A percentile compares a stretch with the other conserved stretches of the same genome.
These are phyloP conservation scores for Cyphomyrmex costatus DNA, from an alignment of 1,140 invertebrate genomes.

Conservation along the genomic window DNA sequence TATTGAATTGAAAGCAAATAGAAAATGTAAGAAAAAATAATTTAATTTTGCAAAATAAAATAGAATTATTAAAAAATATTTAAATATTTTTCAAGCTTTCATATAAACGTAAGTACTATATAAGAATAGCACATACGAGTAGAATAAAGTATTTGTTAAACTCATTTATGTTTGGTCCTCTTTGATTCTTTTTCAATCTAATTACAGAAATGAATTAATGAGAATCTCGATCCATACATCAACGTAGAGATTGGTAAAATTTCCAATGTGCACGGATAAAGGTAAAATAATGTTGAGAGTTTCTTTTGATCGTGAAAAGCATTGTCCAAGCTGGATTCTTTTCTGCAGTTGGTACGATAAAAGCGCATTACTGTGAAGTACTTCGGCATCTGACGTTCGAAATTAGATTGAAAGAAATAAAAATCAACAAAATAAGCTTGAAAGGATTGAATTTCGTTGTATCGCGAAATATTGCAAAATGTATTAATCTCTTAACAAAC, in stretches of 20 bases:
- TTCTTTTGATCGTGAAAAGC: constrained; percentile 55
- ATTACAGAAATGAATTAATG: constrained; percentile 42
- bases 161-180: background rate
- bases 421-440: constrained; percentile 19
- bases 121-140: background rate
- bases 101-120: background rate
- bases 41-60: background rate
- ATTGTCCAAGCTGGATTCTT: constrained; percentile 29
- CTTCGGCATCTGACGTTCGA: constrained; percentile 38
- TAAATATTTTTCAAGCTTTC: background rate
- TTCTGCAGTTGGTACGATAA: constrained; percentile 39
- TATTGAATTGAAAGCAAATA: background rate
- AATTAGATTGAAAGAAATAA: constrained; percentile 31
- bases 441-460: constrained; percentile 1
- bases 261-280: constrained; percentile 25
- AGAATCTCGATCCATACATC: background rate
- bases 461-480: background rate
- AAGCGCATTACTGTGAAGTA: constrained; percentile 55
- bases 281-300: constrained; percentile 36
- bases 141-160: background rate
- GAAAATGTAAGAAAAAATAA: background rate
- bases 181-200: background rate
- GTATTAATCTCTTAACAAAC: constrained; percentile 16
- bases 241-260: constrained; percentile 6
- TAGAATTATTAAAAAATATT: background rate